Conservation (phyloP, 2,888 invertebrate species). For the Epicampocera succincta region DNA sequence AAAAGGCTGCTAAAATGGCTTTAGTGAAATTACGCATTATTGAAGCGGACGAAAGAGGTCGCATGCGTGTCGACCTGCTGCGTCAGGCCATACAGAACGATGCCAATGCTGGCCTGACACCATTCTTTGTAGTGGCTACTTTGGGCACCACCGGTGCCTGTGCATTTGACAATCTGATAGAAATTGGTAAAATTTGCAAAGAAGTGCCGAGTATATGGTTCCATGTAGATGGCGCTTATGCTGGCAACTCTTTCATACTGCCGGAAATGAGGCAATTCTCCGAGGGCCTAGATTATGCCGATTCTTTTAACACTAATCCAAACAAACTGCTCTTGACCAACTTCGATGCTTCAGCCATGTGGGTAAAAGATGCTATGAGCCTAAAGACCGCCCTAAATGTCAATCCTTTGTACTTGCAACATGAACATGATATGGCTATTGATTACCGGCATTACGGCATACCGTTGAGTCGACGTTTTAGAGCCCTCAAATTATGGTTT, state of each 20-base stretch:
- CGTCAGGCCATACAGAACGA: conserved; percentile 87
- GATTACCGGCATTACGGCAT: conserved; percentile 93
- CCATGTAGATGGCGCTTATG: conserved; percentile 94
- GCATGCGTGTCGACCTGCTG: conserved; percentile 85
- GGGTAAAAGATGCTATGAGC: conserved; percentile 89
- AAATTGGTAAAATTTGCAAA: conserved; percentile 88
- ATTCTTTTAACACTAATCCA: conserved; percentile 93
- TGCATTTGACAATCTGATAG: conserved; percentile 90
- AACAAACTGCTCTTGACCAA: conserved; percentile 93
- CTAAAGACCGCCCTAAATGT: conserved; percentile 92
- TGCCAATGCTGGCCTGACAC: conserved; percentile 87
- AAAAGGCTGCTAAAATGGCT: conserved; percentile 90
- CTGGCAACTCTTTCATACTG: conserved; percentile 92
- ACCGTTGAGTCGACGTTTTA: conserved; percentile 91
- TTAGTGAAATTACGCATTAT: conserved; percentile 87
- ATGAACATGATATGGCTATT: conserved; percentile 88
- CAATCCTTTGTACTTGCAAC: conserved; percentile 92
- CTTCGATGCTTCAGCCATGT: conserved; percentile 92
- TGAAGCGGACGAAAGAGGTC: conserved; percentile 87
- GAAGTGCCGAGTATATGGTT: conserved; percentile 87
- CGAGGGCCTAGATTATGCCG: conserved; percentile 88
- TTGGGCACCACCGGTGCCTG: conserved; percentile 92
- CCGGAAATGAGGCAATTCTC: conserved; percentile 88
- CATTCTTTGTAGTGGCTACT: conserved; percentile 92
- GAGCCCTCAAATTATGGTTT: conserved; percentile 94